Percentiles rank a stretch among this genome's conserved stretches.
phyloP scores from a whole-genome alignment of 2,113 vertebrate species.

The Parotia lawesii region DNA sequence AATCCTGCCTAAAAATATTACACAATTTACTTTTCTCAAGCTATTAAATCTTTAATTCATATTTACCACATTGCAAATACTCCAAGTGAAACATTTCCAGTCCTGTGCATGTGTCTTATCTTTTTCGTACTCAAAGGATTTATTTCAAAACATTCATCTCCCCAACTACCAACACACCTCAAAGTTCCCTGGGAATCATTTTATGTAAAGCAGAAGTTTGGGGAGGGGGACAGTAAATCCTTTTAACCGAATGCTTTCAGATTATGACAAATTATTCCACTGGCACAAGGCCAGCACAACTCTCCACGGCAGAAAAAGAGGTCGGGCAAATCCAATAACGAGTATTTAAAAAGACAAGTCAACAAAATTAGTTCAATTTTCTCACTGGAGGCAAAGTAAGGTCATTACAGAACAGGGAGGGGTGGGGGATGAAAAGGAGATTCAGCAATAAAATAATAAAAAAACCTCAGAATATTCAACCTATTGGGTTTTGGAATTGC shows the following conservation, averaged over 20 bases:
- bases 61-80: neutral
- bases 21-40: neutral
- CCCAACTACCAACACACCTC: neutral
- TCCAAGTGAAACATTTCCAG: neutral
- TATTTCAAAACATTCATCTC: neutral
- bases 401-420: neutral
- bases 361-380: constrained; percentile 44
- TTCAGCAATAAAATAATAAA: neutral
- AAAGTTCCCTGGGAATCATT: rapidly evolving
- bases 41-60: neutral
- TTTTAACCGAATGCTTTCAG: neutral
- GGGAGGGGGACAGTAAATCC: neutral
- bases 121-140: neutral
- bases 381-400: constrained; percentile 5
- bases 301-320: constrained; percentile 17
- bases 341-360: constrained; percentile 47
- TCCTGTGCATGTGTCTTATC: neutral
- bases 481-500: constrained; percentile 59
- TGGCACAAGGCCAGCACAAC: constrained; percentile 12
- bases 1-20: neutral
- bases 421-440: neutral
- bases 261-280: neutral
- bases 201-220: neutral
- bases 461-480: neutral
- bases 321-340: constrained; percentile 26